Percentiles rank a stretch among this genome's conserved stretches.
Evolutionary conservation across 2,797 vertebrate species (phyloP).

Genomic region (Cichlasoma orientale): DNA sequence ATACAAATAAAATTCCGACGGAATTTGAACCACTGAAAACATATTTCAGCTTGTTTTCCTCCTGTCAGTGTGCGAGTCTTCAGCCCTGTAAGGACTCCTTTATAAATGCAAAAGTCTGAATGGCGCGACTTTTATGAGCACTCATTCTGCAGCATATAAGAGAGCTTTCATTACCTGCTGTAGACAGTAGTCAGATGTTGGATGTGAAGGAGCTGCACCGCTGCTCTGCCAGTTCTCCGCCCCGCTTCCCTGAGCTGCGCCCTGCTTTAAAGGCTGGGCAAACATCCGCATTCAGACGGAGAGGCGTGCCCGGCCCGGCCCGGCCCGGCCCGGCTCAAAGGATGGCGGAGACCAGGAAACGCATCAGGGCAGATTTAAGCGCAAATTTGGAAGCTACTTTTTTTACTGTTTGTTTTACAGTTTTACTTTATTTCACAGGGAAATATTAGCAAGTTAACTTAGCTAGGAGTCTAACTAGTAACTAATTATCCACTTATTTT

Average conservation of each 20-base stretch:
- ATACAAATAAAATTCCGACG: background rate
- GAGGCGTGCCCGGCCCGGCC: constrained; percentile 35
- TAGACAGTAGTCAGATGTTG: constrained; percentile 32
- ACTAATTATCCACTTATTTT: no score
- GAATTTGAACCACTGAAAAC: background rate
- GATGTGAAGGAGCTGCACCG: constrained; percentile 4
- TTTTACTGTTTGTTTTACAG: background rate
- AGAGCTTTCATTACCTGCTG: constrained; percentile 43
- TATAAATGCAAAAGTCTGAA: background rate
- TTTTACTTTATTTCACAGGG: no score
- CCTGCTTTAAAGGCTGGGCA: constrained; percentile 24
- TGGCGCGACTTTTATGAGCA: background rate
- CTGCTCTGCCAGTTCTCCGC: constrained; percentile 28
- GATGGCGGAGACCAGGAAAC: background rate
- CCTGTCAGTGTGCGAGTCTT: no score
- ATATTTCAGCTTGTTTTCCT: background rate
- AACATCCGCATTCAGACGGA: constrained; percentile 8
- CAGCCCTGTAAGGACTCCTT: background rate
- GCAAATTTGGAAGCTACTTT: background rate
- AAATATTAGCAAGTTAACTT: no score
- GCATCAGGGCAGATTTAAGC: background rate
- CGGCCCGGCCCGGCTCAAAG: background rate
- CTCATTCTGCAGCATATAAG: background rate
- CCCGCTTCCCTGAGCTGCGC: background rate
- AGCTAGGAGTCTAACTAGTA: no score